Base-by-base conservation (phyloP, 2,113 vertebrate species). In the Albula goreensis region DNA sequence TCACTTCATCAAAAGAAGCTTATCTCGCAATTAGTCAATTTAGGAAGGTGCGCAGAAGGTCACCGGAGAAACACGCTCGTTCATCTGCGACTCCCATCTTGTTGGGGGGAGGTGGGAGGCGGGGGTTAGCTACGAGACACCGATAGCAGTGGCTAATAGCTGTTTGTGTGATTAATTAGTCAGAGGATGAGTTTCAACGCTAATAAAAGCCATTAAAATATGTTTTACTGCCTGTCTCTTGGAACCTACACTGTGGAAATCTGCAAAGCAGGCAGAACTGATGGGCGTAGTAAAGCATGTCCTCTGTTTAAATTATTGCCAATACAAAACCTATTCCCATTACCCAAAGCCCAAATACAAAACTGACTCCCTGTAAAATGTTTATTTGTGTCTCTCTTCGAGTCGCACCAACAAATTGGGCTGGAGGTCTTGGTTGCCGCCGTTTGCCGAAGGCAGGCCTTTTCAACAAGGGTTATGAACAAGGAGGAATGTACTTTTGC, bases 151-250 rank as follows among this genome's bases (percentile, higher is more conserved):
- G 56, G 81, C 81, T 83, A 83, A 57, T 83, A 83, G 81, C 81
- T 48, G 56, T 57, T 60, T 70, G 57, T 50, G 83, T 84, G 89
- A 91, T 92, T 92, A 90, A 92, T 93, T 91, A 88, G 50, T 90
- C 90, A 86, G 87, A 88, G 87, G 89, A 81, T 88, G 90, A 92
- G 86, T 87, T 86, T 93, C 91, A 91, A 92, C 84, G 50, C 1
- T 86, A 91, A 92, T 92, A 92, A 93, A 92, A 90, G 84, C 88
- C 93, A 92, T 93, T 92, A 91, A 88, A 93, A 93, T 93, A 90
- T 91, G 92, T 93, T 94, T 92, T 91, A 90, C 89, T 91, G 19
- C 7, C 90, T 93, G 92, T 91, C 93, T 93, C 89, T 86, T 84
- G 90, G 90, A 41, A 82, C 90, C 88, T 85, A 88, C 88, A 83